Base-by-base conservation (phyloP, 2,113 vertebrate species). In the Ceyx margarethae region DNA sequence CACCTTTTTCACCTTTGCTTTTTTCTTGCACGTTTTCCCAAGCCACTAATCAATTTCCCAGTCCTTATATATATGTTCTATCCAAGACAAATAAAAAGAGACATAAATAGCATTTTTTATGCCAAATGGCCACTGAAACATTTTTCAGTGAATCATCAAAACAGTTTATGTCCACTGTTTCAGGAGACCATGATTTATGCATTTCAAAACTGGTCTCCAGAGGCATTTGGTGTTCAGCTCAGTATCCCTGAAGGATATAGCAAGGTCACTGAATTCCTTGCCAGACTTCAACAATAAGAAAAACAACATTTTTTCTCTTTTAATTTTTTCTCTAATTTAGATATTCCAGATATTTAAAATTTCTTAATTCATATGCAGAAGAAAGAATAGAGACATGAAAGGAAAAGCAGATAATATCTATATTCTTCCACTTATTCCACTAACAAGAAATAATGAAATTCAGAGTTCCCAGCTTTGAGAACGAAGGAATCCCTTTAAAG, bases 11-110 rank as follows among this genome's bases (percentile, higher is more conserved):
- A 74, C 6, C 3, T 48, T 66, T 72, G 8, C 46, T 91, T 91
- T 96, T 68, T 68, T 81, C 81, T 95, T 87, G 33, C 53, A 88
- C 48, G 64, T 79, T 91, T 56, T 89, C 76, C 68, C 60, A 92
- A 60, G 83, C 33, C 87, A 91, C 48, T 82, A 88, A 93, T 91
- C 58, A 93, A 11, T 81, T 66, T 90, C 82, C 71, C 66, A 86
- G 81, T 56, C 57, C 35, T 84, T 57, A 62, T 45, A 28, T 69
- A 62, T 45, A 28, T 69, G 87, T 57, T 68, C 58, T 43, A 73
- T 74, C 76, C 66, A 95, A 90, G 45, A 86, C 37, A 96, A 89
- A 93, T 64, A 91, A 25, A 89, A 93, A 89, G 14, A 42, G 40
- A 84, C 6, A 19, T 76, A 94, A 94, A 46, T 10, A 81, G 5